These are phyloP conservation scores for Drosophila repletoides DNA, from an alignment of 1,140 invertebrate species.

Conservation along the genomic window DNA sequence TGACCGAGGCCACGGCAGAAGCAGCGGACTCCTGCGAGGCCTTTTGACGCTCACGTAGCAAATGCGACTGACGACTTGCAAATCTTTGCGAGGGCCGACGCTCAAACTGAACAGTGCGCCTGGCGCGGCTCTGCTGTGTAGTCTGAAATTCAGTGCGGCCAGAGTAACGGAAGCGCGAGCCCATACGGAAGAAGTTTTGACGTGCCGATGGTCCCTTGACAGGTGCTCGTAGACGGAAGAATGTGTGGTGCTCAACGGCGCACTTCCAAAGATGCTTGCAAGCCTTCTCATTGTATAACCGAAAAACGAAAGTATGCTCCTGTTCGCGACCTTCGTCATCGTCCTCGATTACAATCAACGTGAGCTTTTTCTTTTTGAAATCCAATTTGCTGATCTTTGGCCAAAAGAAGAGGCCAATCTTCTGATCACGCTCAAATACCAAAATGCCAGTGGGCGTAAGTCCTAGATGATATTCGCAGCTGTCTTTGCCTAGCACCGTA, in stretches of 20 bases:
- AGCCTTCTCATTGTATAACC: conserved; percentile 97
- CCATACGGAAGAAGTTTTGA: conserved; percentile 98
- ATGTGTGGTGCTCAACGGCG: conserved; percentile 99
- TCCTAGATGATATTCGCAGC: conserved; percentile 97
- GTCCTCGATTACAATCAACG: conserved; percentile 97
- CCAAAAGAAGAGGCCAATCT: conserved; percentile 99
- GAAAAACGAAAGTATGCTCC: conserved; percentile 96
- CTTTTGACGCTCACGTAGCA: conserved; percentile 89
- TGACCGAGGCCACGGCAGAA: conserved; percentile 64
- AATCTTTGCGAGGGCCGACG: conserved; percentile 97
- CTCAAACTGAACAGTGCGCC: conserved; percentile 97
- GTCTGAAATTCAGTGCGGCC: conserved; percentile 98
- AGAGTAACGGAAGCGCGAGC: conserved; percentile 96
- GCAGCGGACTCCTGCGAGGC: conserved; percentile 83
- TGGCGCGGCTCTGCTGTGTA: conserved; percentile 92
- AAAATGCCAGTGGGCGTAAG: conserved; percentile 98
- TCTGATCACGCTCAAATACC: conserved; percentile 96
- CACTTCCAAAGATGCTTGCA: conserved; percentile 99
- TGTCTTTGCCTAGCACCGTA: conserved; percentile 96
- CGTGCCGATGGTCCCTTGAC: conserved; percentile 93
- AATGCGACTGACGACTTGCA: conserved; percentile 93
- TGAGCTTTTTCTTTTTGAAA: conserved; percentile 98
- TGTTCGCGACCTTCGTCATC: conserved; percentile 96
- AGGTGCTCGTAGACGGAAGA: conserved; percentile 96
- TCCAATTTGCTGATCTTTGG: conserved; percentile 96